Evolutionary conservation across 2,113 vertebrate species (phyloP).

Genomic region (Xenopus laevis): DNA sequence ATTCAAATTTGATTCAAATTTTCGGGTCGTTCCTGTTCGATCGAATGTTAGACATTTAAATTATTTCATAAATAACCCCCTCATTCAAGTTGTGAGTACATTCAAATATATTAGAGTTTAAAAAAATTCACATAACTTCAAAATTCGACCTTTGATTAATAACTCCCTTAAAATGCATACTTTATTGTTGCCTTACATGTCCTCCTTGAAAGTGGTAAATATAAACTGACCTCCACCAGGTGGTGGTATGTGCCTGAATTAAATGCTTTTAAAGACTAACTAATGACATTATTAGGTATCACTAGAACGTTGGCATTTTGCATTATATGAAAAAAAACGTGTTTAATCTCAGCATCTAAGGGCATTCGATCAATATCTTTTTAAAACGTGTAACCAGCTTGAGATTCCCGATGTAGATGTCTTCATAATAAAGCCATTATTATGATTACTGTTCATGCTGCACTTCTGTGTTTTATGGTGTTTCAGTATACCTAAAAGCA

Average conservation of each 20-base stretch:
- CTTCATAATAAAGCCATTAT: constrained; percentile 8
- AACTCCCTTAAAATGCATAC: no score
- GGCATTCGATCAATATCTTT: constrained; percentile 13
- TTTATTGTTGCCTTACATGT: no score
- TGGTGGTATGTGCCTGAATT: background rate
- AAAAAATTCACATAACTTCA: no score
- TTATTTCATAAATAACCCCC: no score
- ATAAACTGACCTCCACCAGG: background rate
- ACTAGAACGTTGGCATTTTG: background rate
- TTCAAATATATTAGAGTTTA: no score
- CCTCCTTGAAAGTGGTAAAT: background rate
- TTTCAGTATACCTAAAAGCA: no score
- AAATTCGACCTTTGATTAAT: no score
- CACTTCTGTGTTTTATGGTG: background rate
- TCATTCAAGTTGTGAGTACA: no score
- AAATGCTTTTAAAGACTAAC: background rate
- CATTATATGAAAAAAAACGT: constrained; percentile 25
- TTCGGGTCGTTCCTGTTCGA: no score
- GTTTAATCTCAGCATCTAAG: constrained; percentile 6
- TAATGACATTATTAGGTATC: background rate
- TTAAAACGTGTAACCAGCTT: constrained; percentile 13
- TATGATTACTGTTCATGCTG: background rate
- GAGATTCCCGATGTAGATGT: constrained; percentile 9
- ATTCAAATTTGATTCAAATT: no score
- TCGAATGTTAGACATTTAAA: no score